phyloP scores from a whole-genome alignment of 2,888 invertebrate species.

The Lasioglossum leucozonium region DNA sequence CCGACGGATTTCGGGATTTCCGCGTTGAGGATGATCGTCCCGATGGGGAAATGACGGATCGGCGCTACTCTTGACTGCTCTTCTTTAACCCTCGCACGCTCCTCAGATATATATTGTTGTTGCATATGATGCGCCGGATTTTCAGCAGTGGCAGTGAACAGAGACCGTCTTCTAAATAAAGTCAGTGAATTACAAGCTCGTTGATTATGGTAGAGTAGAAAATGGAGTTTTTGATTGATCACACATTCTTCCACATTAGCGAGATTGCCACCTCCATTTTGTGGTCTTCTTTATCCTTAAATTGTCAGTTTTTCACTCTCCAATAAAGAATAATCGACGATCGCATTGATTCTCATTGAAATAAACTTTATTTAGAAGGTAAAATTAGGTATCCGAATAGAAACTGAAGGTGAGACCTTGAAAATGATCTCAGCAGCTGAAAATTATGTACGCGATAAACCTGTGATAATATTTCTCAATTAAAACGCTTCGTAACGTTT shows the following conservation, averaged over 20 bases:
- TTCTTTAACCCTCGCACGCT: neutral
- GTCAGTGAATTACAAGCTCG: neutral
- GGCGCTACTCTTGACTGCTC: neutral
- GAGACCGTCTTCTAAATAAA: too few relatives aligned
- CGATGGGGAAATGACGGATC: neutral
- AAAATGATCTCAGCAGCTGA: neutral
- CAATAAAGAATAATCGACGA: too few relatives aligned
- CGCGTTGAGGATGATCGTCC: neutral
- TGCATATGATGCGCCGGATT: neutral
- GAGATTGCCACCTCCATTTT: neutral
- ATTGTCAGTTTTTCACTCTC: too few relatives aligned
- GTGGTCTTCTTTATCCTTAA: neutral
- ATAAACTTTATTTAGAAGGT: neutral
- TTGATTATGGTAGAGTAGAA: neutral
- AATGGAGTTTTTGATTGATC: neutral
- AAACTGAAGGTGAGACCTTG: neutral
- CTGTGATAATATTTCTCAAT: too few relatives aligned
- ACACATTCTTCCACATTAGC: too few relatives aligned
- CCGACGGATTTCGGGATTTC: neutral
- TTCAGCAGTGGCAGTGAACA: neutral
- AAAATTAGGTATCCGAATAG: neutral
- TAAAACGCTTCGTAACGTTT: too few relatives aligned
- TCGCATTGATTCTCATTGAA: neutral
- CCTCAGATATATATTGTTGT: neutral
- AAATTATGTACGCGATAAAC: neutral